Percentiles rank a stretch among this genome's conserved stretches.
Evolutionary conservation across 2,113 vertebrate species (phyloP).

Genomic region (Cryptotis parvus): DNA sequence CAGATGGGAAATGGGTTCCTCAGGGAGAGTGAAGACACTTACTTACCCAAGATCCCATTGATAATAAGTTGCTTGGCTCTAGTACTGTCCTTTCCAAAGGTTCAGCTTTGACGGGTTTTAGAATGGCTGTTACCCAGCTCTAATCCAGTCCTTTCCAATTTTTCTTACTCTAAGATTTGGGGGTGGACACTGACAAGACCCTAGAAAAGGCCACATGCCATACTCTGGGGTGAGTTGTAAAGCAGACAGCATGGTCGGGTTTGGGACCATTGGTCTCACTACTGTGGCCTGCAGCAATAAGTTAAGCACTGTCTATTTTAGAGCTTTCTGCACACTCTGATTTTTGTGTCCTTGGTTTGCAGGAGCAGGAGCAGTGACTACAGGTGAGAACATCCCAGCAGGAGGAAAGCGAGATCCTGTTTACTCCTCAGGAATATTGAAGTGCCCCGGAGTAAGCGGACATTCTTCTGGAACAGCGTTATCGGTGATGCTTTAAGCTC

Average conservation of each 20-base stretch:
- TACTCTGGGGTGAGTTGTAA: not conserved
- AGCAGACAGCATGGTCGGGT: not conserved
- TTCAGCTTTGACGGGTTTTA: not conserved
- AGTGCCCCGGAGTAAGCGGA: conserved; percentile 84
- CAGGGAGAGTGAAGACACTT: not conserved
- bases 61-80: not conserved
- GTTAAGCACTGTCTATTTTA: not conserved
- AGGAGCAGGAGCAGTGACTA: conserved; percentile 89
- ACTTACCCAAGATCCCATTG: not conserved
- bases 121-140: not conserved
- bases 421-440: conserved; percentile 86
- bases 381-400: conserved; percentile 77
- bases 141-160: not conserved
- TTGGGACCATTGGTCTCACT: not conserved
- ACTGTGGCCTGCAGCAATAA: not conserved
- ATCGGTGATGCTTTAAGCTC: conserved; percentile 83
- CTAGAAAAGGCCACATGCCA: too few relatives aligned
- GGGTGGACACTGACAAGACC: not conserved
- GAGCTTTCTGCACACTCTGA: conserved; percentile 33
- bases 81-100: not conserved
- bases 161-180: not conserved
- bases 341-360: conserved; percentile 77
- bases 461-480: conserved; percentile 79
- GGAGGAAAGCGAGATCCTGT: conserved; percentile 82
- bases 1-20: not conserved